Evolutionary conservation across 53 echinoderm and acorn worm species (phyloP), one percentile per base, ranked within the genome.

Genomic region (Astropecten irregularis): DNA sequence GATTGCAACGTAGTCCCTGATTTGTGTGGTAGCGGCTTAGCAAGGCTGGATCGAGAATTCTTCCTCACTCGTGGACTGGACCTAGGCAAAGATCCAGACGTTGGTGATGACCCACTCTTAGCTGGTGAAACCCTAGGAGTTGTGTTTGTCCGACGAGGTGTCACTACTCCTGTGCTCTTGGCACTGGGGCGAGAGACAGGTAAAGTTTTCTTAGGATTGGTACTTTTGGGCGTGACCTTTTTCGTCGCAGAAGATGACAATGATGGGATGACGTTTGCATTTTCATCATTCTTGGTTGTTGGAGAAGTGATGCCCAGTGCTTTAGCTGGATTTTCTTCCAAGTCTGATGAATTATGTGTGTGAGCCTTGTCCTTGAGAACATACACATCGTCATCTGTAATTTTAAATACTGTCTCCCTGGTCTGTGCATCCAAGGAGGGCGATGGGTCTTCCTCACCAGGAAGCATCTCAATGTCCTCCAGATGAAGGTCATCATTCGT

Each of bases 371-470:
- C 76, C 65, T 74, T 61, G 7, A 88, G 73, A 65, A 88, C 71
- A 62, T 88, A 88, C 59, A 88, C 83, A 21, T 88, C 88, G 13
- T 72, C 76, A 28, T 88, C 88, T n/a, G 73, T 71, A 23, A 88
- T 70, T 46, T 83, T 49, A 53, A 73, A 88, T 10, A 88, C 88
- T 40, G 71, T 66, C 42, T 83, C 64, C 33, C 35, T 62, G 42
- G 37, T 7, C 14, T 53, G 64, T 3, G 66, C 11, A 18, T 44
- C 61, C n/a, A n/a, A n/a, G 14, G 50, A 10, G 2, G 52, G 27
- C 9, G 49, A 46, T n/a, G 14, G 25, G 13, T 27, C 21, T 34
- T 7, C 61, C 27, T 52, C 53, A 37, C 65, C 38, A 21, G 35
- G 40, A 39, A 28, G 26, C 6, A 15, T 35, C 49, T 56, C 69